A percentile compares a stretch with the other conserved stretches of the same genome.
phyloP scores from a whole-genome alignment of 2,888 invertebrate species.

The Mimas tiliae region DNA sequence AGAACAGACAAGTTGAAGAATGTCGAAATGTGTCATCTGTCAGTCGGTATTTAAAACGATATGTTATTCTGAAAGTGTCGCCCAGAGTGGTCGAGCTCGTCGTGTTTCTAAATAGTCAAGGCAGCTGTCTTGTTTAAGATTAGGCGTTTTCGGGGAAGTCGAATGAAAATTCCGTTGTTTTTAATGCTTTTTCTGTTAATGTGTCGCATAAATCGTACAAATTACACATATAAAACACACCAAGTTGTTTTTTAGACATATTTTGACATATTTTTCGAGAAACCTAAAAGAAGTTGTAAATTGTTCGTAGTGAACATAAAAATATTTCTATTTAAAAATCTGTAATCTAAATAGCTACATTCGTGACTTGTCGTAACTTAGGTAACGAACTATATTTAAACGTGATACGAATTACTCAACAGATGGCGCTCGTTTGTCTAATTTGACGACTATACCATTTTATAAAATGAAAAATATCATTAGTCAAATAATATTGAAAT shows the following conservation, averaged over 20 bases:
- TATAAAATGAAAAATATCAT: neutral
- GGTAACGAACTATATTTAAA: neutral
- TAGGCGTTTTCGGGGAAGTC: constrained; percentile 64
- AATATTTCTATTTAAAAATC: neutral
- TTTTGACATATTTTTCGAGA: constrained; percentile 28
- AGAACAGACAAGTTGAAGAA: constrained; percentile 83
- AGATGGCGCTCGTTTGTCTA: neutral
- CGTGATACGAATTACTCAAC: neutral
- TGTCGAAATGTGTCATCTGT: constrained; percentile 85
- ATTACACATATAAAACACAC: constrained; percentile 39
- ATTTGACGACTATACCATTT: neutral
- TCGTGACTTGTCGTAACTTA: neutral
- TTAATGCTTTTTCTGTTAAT: constrained; percentile 47
- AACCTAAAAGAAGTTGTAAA: constrained; percentile 13
- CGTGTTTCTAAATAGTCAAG: constrained; percentile 75
- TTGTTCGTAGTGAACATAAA: neutral
- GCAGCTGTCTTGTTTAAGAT: constrained; percentile 74
- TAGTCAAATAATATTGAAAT: too few species aligned
- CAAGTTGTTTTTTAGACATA: constrained; percentile 28
- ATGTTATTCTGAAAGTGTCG: constrained; percentile 79
- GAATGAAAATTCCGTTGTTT: constrained; percentile 66
- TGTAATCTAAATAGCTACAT: constrained; percentile 6
- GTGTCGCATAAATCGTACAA: constrained; percentile 52
- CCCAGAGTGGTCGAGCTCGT: constrained; percentile 59
- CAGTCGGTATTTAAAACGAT: constrained; percentile 83